Evolutionary conservation across 2,888 invertebrate genomes (phyloP).

Genomic region (Cantharis nigra): DNA sequence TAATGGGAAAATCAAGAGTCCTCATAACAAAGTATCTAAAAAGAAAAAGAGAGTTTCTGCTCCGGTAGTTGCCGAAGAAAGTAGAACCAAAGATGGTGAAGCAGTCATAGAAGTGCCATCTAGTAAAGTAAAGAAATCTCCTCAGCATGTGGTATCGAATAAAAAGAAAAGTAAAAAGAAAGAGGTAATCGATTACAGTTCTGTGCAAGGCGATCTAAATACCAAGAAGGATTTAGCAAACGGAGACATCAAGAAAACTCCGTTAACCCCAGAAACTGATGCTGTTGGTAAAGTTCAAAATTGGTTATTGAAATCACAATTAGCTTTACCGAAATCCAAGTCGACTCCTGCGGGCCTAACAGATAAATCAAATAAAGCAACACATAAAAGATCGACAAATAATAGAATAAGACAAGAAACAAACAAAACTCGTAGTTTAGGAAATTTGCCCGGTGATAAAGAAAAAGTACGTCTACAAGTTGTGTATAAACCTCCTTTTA

Average conservation of each 20-base stretch:
- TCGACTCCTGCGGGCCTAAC: conserved; percentile 79
- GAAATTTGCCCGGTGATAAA: conserved; percentile 65
- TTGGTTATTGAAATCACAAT: conserved; percentile 79
- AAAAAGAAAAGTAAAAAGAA: conserved; percentile 66
- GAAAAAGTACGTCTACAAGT: conserved; percentile 80
- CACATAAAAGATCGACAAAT: conserved; percentile 55
- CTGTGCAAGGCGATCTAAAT: conserved; percentile 65
- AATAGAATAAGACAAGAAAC: conserved; percentile 58
- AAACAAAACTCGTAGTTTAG: conserved; percentile 68
- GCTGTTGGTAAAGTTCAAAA: conserved; percentile 81
- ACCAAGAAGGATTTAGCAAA: conserved; percentile 57
- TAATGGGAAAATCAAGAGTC: conserved; percentile 50
- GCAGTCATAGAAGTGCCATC: conserved; percentile 49
- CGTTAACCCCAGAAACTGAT: conserved; percentile 56
- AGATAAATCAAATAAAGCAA: conserved; percentile 61
- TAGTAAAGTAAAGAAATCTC: conserved; percentile 54
- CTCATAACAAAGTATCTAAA: conserved; percentile 50
- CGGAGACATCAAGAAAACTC: conserved; percentile 55
- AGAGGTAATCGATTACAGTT: conserved; percentile 81
- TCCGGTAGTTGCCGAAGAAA: conserved; percentile 61
- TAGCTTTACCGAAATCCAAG: conserved; percentile 77
- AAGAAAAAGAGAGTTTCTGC: conserved; percentile 56
- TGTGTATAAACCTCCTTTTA: conserved; percentile 86
- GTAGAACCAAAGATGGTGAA: conserved; percentile 60
- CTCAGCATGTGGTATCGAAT: conserved; percentile 54